Conservation (phyloP, 2,888 invertebrate species). For the Caenorhabditis virilis region DNA sequence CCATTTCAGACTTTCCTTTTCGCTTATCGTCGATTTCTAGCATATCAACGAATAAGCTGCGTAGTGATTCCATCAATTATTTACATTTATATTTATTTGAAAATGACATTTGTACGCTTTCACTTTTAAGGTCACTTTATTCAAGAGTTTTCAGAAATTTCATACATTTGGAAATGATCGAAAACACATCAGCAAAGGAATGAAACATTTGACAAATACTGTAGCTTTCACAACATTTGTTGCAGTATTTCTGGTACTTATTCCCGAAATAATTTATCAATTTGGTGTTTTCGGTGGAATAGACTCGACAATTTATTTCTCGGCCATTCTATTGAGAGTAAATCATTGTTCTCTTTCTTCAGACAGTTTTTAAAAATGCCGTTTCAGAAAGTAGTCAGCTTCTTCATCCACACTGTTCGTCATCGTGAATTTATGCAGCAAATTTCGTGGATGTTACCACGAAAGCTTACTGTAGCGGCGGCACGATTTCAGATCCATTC, state of each 20-base stretch:
- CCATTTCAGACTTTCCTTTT: slow-evolving; percentile 12
- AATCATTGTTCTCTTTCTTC: no score
- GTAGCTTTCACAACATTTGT: slow-evolving; percentile 30
- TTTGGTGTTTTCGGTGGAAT: neutral
- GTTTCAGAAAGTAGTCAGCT: no score
- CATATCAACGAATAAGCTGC: slow-evolving; percentile 26
- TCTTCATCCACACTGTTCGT: no score
- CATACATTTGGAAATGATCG: neutral
- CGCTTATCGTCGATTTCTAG: slow-evolving; percentile 8
- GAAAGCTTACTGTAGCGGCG: no score
- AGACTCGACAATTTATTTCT: no score
- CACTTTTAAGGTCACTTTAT: neutral
- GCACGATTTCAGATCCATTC: no score
- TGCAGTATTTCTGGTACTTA: slow-evolving; percentile 17
- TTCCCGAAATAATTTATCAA: slow-evolving; percentile 25
- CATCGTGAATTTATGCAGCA: no score
- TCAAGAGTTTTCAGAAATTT: slow-evolving; percentile 27
- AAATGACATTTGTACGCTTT: slow-evolving; percentile 20
- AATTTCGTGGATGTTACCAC: no score
- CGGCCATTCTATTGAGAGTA: no score
- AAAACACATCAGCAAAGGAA: slow-evolving; percentile 18
- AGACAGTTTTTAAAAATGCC: no score
- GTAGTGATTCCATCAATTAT: slow-evolving; percentile 23
- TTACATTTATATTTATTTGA: slow-evolving; percentile 23
- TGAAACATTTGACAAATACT: slow-evolving; percentile 27